These are phyloP conservation scores for Otis tarda DNA, from an alignment of 2,113 vertebrate genomes.

Conservation along the genomic window DNA sequence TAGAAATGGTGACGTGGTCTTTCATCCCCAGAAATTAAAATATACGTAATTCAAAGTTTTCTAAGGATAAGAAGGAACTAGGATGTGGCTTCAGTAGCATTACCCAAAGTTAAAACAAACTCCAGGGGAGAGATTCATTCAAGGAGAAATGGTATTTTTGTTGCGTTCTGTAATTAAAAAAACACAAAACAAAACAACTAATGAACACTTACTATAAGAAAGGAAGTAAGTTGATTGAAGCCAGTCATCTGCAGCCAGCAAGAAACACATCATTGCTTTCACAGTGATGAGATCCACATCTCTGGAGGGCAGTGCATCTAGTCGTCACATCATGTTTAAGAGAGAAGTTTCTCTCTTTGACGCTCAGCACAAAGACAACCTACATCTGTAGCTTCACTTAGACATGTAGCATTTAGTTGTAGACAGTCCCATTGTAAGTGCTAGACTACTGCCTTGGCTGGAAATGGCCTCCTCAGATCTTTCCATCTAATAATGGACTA, in stretches of 20 bases:
- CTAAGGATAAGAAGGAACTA: background rate
- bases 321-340: background rate
- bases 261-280: background rate
- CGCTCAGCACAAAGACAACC: background rate
- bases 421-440: background rate
- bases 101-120: background rate
- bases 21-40: background rate
- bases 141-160: background rate
- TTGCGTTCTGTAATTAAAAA: background rate
- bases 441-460: background rate
- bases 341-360: background rate
- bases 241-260: background rate
- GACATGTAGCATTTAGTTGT: accelerated
- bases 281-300: background rate
- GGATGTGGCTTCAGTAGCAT: background rate
- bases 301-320: background rate
- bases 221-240: background rate
- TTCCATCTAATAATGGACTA: background rate
- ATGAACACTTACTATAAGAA: background rate
- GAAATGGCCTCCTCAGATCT: background rate
- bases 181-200: background rate
- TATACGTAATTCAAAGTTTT: background rate
- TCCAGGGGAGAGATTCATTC: background rate
- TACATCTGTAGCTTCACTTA: background rate
- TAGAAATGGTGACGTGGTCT: background rate